Evolutionary conservation across 1,140 invertebrate species (phyloP).

Genomic region (Sitobion miscanthi): DNA sequence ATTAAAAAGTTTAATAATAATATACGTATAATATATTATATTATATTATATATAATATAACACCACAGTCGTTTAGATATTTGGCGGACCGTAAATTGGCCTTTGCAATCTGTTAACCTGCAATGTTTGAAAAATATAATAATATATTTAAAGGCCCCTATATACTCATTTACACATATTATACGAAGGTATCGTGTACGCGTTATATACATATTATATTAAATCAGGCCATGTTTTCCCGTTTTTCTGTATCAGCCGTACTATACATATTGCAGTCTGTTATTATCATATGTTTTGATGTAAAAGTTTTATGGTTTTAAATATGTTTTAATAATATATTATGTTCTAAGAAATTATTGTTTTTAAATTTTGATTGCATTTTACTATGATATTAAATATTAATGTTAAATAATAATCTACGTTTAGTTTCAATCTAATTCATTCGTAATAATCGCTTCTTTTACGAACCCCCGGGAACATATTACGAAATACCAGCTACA

Average conservation of each 20-base stretch:
- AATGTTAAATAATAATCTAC: not conserved
- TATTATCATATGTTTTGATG: not conserved
- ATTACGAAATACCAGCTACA: not conserved
- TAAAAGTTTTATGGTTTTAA: not conserved
- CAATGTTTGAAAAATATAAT: not conserved
- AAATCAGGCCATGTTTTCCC: not conserved
- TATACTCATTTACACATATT: not conserved
- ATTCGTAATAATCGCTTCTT: not conserved
- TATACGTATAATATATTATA: not conserved
- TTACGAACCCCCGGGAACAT: not conserved
- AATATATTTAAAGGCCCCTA: not conserved
- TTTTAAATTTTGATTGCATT: not conserved
- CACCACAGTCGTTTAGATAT: not conserved
- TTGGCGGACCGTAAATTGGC: not conserved
- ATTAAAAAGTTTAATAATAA: not conserved
- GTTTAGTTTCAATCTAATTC: not conserved
- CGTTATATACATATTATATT: not conserved
- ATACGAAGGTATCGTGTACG: not conserved
- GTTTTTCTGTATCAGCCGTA: not conserved
- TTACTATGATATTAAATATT: not conserved
- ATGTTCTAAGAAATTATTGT: not conserved
- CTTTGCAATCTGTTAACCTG: not conserved
- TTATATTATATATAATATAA: not conserved
- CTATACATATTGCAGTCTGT: too few species aligned
- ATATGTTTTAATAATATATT: not conserved